Evolutionary conservation across 1,140 invertebrate species (phyloP).

Genomic region (Drosophila ananassae): DNA sequence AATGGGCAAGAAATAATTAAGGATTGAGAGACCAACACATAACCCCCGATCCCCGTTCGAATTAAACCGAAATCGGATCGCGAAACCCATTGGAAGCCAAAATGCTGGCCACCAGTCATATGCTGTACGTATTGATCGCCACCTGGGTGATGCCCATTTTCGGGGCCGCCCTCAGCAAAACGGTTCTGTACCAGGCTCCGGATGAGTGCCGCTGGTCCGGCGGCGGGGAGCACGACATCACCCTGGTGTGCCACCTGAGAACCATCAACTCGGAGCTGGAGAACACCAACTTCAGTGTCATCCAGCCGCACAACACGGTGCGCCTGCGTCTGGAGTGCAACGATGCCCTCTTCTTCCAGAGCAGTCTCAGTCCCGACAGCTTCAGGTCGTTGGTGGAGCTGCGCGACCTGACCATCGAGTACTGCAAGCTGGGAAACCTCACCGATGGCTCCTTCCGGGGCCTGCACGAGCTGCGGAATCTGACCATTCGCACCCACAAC

Average conservation of each 20-base stretch:
- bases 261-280: slow-evolving; percentile 95
- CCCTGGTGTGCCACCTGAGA: slow-evolving; percentile 90
- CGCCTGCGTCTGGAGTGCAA: slow-evolving; percentile 92
- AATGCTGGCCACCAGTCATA: slow-evolving; percentile 73
- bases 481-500: slow-evolving; percentile 94
- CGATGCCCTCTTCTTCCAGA: slow-evolving; percentile 93
- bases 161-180: slow-evolving; percentile 88
- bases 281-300: slow-evolving; percentile 95
- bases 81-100: slow-evolving; percentile 18
- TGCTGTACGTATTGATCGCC: slow-evolving; percentile 84
- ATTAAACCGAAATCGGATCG: slow-evolving; percentile 8
- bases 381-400: slow-evolving; percentile 93
- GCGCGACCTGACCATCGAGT: slow-evolving; percentile 93
- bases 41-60: slow-evolving; percentile 9
- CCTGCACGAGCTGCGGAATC: slow-evolving; percentile 91
- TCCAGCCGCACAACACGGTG: slow-evolving; percentile 94
- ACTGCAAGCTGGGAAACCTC: slow-evolving; percentile 95
- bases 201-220: slow-evolving; percentile 93
- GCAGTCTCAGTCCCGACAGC: slow-evolving; percentile 92
- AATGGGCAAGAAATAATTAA: slow-evolving; percentile 64
- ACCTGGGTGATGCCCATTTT: slow-evolving; percentile 88
- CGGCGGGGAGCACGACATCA: slow-evolving; percentile 88
- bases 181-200: slow-evolving; percentile 91
- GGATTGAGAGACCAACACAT: slow-evolving; percentile 28
- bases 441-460: slow-evolving; percentile 93